Base-by-base conservation (phyloP, 1,140 invertebrate genomes). In the Drosophila elegans region DNA sequence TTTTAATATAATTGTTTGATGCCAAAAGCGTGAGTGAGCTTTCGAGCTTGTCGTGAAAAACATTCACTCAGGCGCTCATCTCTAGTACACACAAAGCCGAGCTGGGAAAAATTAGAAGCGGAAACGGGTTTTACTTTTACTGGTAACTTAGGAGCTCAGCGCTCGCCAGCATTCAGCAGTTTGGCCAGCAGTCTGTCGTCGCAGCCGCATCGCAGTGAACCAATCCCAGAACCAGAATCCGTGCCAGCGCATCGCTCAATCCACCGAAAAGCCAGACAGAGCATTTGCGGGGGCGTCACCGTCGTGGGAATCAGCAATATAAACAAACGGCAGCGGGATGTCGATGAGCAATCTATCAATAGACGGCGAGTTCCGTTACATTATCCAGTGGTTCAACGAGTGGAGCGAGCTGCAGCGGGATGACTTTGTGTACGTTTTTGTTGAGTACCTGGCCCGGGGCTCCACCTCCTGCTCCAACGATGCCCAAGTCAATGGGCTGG, bases 341-440 rank as follows among this genome's bases (percentile, higher is more conserved):
- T 86, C 88, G 45, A 84, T 86, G 76, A 83, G 73, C 52, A 92
- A 91, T 80, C 74, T 92, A 73, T 90, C 86, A 59, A 72, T 90
- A 39, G 95, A 96, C 84, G 95, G 95, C 6, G 96, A 97, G 92
- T 92, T 97, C 54, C 94, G 96, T 51, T 97, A 97, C 90, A 93
- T 97, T 56, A 92, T 96, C 36, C 95, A 96, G 90, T 98, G 97
- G 97, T 98, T 98, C 92, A 94, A 95, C 81, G 96, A 97, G 91
- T 98, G 97, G 95, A 97, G 96, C 88, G 96, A 97, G 78, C 94
- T 97, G 93, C 97, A 98, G 92, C 94, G 96, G 55, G 94, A 95
- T 66, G 97, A 98, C 91, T 98, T 98, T 92, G 82, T 98, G 36
- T 95, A 95, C 21, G 94, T 97, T 55, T 92, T 98, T 12, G 93